Conservation (phyloP, 2,888 invertebrate genomes). For the Caenorhabditis sinica region DNA sequence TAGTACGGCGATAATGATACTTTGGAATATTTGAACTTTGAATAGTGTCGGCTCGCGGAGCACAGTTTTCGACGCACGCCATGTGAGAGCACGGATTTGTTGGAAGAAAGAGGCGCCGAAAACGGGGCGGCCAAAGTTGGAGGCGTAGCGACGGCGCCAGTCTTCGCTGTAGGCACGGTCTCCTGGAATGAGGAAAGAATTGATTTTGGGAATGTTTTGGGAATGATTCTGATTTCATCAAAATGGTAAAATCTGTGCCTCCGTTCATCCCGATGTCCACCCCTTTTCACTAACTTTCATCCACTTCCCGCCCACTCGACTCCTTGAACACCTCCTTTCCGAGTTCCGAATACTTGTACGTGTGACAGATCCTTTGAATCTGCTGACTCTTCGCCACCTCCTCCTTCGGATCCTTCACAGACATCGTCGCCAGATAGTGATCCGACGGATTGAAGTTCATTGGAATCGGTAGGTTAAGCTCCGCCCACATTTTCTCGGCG, state of each 20-base stretch:
- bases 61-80: conserved; percentile 94
- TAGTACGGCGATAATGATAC: conserved; percentile 91
- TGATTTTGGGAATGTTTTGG: too few relatives aligned
- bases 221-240: not conserved
- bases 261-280: not conserved
- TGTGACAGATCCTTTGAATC: conserved; percentile 59
- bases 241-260: not conserved
- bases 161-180: conserved; percentile 51
- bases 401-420: conserved; percentile 55
- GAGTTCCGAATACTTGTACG: conserved; percentile 57
- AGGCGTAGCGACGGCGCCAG: conserved; percentile 56
- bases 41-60: conserved; percentile 94
- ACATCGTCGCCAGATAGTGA: conserved; percentile 83
- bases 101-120: conserved; percentile 87
- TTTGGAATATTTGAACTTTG: conserved; percentile 92
- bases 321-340: conserved; percentile 65
- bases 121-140: conserved; percentile 25
- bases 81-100: conserved; percentile 93
- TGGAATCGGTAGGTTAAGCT: conserved; percentile 80
- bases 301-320: conserved; percentile 60
- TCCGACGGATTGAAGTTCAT: conserved; percentile 84
- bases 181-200: conserved; percentile 17
- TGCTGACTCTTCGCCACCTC: conserved; percentile 51
- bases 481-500: conserved; percentile 76
- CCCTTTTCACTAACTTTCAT: conserved; percentile 39